These are phyloP conservation scores for Trichonephila inaurata DNA, from an alignment of 1,140 invertebrate genomes.

Conservation along the genomic window DNA sequence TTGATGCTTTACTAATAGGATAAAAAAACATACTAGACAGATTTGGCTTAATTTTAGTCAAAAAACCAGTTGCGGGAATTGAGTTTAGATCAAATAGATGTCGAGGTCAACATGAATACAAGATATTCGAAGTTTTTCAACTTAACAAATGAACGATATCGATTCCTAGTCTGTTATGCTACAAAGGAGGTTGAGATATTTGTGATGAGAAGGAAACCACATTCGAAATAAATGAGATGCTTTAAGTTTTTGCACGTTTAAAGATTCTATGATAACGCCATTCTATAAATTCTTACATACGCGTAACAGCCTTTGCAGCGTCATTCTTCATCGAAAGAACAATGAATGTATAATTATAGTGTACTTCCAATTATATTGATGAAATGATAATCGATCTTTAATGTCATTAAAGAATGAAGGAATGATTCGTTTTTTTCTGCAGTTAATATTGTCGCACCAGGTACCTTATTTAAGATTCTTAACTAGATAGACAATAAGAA, in stretches of 20 bases:
- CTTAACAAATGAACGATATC: no score
- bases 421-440: background rate
- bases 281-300: background rate
- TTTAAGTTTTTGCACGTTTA: background rate
- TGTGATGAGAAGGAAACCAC: background rate
- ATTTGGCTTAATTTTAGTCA: no score
- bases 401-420: background rate
- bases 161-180: background rate
- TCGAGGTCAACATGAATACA: no score
- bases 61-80: no score
- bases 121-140: no score
- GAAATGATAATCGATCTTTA: slow-evolving; percentile 16
- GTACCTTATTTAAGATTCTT: background rate
- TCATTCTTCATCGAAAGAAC: background rate
- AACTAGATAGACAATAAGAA: background rate
- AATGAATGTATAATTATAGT: slow-evolving; percentile 2
- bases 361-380: background rate
- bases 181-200: background rate
- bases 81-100: no score
- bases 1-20: no score
- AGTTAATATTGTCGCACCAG: background rate
- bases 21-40: no score
- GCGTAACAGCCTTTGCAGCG: background rate
- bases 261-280: background rate
- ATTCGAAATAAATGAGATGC: background rate